Base-by-base conservation (phyloP, 2,888 invertebrate genomes). In the Terebella lapidaria region DNA sequence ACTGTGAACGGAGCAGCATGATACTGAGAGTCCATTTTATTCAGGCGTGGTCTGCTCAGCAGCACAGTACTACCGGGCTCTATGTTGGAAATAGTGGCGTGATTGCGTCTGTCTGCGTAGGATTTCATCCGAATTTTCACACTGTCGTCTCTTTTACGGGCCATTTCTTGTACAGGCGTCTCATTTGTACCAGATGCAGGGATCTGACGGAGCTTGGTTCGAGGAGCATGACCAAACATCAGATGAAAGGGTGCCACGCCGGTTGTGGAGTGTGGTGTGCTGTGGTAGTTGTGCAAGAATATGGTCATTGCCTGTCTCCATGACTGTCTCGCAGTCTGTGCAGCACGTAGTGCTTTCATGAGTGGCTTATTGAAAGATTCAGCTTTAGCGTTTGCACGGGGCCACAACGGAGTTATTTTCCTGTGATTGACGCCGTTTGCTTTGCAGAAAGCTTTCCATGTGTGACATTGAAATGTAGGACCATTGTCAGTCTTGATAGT, bases 331-430 rank as follows among this genome's bases (percentile, higher is more conserved):
- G 42, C 42, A 35, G n/a, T n/a, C 10, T n/a, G n/a, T 18, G 49
- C 49, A 20, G 49, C 49, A 20, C 49, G 49, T 18, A 57, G 10
- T 29, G 57, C 28, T 52, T 57, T 51, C 52, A 57, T 57, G 15
- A 3, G 30, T 22, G 57, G 57, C 5, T 57, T 57, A 30, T 57
- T 52, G 52, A 57, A 57, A 20, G 30, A n/a, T 35, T 57, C 57
- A 28, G 57, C 57, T 47, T 57, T 51, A 15, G 57, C 57, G 26
- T 57, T 57, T 4, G 56, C 47, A 22, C 47, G 45, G 20, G 56
- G 47, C 56, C 56, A 56, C 4, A 26, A 22, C 1, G 47, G 56
- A 5, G 56, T 56, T 26, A 56, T 56, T 26, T 56, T 56, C 15
- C 56, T 27, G 28, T 57, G 57, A 4, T 30, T 22, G 30, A 57